Evolutionary conservation across 2,797 vertebrate species (phyloP), one percentile per base, ranked within the genome.

Genomic region (Labroides dimidiatus): DNA sequence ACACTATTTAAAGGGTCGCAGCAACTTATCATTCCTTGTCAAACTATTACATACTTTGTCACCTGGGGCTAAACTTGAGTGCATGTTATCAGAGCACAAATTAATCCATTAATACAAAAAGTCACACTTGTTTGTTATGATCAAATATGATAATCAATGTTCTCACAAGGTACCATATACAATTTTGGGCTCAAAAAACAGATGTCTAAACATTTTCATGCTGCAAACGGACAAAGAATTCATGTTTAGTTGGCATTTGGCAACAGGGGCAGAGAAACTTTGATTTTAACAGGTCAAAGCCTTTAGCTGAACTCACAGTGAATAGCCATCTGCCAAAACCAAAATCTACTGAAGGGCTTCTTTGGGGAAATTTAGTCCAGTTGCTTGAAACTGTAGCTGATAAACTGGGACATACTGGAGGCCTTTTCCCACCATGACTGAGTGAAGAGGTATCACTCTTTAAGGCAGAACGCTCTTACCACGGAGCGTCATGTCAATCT

Each of bases 401-500:
- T 23, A 24, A 27, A 51, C 49, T 23, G 14, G 13, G 11, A 23
- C 15, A 14, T 27, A 27, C 30, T 33, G 4, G 12, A 6, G 10
- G 45, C 48, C 16, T 13, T 20, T 17, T 3, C 27, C 23, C 27
- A 24, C 10, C 10, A 4, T 6, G n/a, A 30, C 16, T 3, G 9
- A 30, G 15, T 53, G 70, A 16, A 56, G 36, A 13, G 36, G 30
- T 41, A 57, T 17, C 56, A 39, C 78, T 76, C 61, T 44, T 41
- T 62, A 23, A 50, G 55, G 39, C 64, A 10, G 52, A 47, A 39
- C 12, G 53, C 57, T 75, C 27, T 33, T 8, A 56, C 41, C 49
- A 57, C 15, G 75, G 16, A 56, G 37, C 24, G 52, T 65, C 76
- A 75, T 84, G 75, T 80, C 64, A 67, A 48, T 67, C 81, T 91